phyloP scores from a whole-genome alignment of 1,140 invertebrate species.

The Scaptomyza hsui region DNA sequence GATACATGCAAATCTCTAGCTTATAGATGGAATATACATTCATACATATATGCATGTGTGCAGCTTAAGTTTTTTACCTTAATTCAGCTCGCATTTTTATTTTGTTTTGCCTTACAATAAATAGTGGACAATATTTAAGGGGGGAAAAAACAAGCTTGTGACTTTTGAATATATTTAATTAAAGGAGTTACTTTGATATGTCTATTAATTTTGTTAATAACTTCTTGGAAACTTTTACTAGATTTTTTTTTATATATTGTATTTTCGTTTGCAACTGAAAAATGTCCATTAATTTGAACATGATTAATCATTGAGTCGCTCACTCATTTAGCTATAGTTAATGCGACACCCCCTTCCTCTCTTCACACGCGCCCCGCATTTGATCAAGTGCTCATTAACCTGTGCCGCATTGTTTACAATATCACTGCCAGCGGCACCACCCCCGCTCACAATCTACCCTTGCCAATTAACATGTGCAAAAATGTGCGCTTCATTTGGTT shows the following conservation, averaged over 20 bases:
- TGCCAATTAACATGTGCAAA: conserved; percentile 50
- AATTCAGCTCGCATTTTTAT: not conserved
- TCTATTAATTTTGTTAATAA: too few species aligned
- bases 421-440: conserved; percentile 61
- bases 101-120: not conserved
- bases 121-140: not conserved
- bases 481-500: conserved; percentile 68
- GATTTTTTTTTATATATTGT: too few species aligned
- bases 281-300: conserved; percentile 13
- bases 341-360: too few species aligned
- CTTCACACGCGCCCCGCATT: not conserved
- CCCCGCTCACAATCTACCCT: conserved; percentile 6
- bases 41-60: not conserved
- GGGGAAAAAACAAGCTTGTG: too few species aligned
- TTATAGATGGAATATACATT: conserved; percentile 5
- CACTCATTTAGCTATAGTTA: conserved; percentile 3
- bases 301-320: conserved; percentile 19
- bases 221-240: not conserved
- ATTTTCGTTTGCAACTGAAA: not conserved
- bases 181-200: too few species aligned
- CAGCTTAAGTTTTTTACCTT: not conserved
- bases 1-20: conserved; percentile 38
- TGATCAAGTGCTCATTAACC: conserved; percentile 63
- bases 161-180: too few species aligned
- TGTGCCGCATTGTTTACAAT: conserved; percentile 40